Percentiles rank a stretch among this genome's conserved stretches.
These are phyloP conservation scores for Poecilia picta DNA, from an alignment of 2,797 vertebrate genomes.

Conservation along the genomic window DNA sequence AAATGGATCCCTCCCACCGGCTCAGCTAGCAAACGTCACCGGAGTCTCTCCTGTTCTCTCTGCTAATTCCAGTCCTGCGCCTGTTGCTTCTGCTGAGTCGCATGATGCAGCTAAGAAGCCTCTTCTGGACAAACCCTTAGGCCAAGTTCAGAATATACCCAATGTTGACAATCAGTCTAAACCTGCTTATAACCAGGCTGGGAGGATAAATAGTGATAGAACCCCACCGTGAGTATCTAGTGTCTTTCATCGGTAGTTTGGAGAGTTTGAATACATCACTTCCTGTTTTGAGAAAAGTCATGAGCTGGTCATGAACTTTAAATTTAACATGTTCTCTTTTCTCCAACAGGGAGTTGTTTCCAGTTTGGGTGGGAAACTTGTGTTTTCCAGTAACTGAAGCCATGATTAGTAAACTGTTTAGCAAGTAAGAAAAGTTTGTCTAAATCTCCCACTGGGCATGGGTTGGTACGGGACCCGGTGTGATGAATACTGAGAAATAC, in stretches of 20 bases:
- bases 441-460: background rate
- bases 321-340: background rate
- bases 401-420: slow-evolving; percentile 69
- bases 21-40: slow-evolving; percentile 37
- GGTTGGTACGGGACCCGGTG: background rate
- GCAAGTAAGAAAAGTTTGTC: slow-evolving; percentile 57
- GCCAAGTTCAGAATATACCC: slow-evolving; percentile 28
- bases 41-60: slow-evolving; percentile 60
- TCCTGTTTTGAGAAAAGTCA: background rate
- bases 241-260: background rate
- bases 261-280: background rate
- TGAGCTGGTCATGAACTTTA: background rate
- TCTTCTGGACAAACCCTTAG: slow-evolving; percentile 26
- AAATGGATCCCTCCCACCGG: background rate
- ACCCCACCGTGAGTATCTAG: slow-evolving; percentile 45
- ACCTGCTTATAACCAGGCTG: background rate
- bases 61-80: slow-evolving; percentile 31
- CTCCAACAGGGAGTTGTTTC: slow-evolving; percentile 79
- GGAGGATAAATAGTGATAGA: slow-evolving; percentile 15
- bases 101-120: slow-evolving; percentile 10
- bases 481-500: background rate
- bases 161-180: slow-evolving; percentile 30
- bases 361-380: slow-evolving; percentile 85
- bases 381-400: slow-evolving; percentile 51
- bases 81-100: slow-evolving; percentile 4